These are phyloP conservation scores for Habroteleia sp. DNA, from an alignment of 2,888 invertebrate species.

Conservation along the genomic window DNA sequence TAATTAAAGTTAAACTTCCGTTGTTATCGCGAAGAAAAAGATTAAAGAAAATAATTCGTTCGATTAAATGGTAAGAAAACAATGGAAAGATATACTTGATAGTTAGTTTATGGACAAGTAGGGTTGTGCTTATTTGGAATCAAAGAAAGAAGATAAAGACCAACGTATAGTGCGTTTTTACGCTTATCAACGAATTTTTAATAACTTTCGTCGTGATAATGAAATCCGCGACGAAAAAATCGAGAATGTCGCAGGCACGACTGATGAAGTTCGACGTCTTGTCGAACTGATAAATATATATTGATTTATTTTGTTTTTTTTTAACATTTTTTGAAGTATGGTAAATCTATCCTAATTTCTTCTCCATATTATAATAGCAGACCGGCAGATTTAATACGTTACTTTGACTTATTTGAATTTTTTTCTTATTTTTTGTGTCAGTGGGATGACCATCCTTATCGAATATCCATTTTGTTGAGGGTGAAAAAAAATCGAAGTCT, in stretches of 20 bases:
- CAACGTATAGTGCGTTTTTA: conserved; percentile 50
- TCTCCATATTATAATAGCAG: no score
- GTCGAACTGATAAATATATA: conserved; percentile 28
- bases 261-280: conserved; percentile 33
- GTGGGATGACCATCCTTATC: no score
- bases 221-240: conserved; percentile 26
- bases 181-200: conserved; percentile 72
- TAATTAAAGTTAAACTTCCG: conserved; percentile 42
- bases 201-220: conserved; percentile 68
- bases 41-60: conserved; percentile 21
- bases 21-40: conserved; percentile 15
- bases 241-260: conserved; percentile 52
- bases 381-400: no score
- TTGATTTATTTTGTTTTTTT: no score
- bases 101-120: conserved; percentile 17
- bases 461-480: no score
- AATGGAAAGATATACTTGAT: not conserved
- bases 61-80: conserved; percentile 24
- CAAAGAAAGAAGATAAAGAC: conserved; percentile 24
- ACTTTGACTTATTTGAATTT: no score
- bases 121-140: conserved; percentile 44
- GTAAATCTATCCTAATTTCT: no score
- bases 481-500: no score
- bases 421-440: no score
- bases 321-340: no score